Conservation (phyloP, 2,888 invertebrate genomes). For the Desoria tigrina region DNA sequence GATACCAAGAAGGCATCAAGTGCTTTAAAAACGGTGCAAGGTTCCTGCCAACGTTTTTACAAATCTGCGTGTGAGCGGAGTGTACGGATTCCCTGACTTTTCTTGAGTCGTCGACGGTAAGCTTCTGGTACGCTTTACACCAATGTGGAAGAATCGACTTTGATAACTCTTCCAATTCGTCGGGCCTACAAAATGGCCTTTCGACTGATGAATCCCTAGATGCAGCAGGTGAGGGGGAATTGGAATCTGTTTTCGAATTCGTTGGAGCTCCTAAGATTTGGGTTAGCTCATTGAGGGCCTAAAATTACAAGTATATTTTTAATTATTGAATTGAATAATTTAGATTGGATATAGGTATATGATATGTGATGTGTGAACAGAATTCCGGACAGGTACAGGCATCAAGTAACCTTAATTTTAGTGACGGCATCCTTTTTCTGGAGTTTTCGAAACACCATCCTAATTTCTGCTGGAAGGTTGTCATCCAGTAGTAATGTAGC, state of each 20-base stretch:
- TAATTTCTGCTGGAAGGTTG: conserved; percentile 43
- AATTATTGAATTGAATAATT: no score
- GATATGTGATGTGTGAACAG: not conserved
- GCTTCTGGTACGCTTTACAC: conserved; percentile 33
- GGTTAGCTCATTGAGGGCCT: conserved; percentile 44
- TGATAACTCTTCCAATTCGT: conserved; percentile 25
- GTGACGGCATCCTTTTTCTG: conserved; percentile 50
- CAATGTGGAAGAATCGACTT: conserved; percentile 32
- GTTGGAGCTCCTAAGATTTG: conserved; percentile 23
- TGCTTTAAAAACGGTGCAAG: conserved; percentile 77
- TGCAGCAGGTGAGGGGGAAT: not conserved
- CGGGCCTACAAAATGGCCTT: conserved; percentile 6
- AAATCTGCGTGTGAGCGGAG: conserved; percentile 34
- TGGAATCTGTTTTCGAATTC: not conserved
- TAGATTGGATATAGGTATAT: no score
- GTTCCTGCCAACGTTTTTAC: conserved; percentile 66
- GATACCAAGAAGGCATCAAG: conserved; percentile 79
- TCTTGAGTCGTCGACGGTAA: conserved; percentile 44
- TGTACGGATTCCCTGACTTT: conserved; percentile 48
- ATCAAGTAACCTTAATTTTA: conserved; percentile 45
- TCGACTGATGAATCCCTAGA: conserved; percentile 2
- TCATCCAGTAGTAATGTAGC: conserved; percentile 34
- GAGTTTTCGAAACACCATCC: conserved; percentile 46
- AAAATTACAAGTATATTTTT: conserved; percentile 1
- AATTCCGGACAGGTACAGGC: not conserved